Conservation (phyloP, 2,113 vertebrate genomes). For the Rhinoptilus africanus region DNA sequence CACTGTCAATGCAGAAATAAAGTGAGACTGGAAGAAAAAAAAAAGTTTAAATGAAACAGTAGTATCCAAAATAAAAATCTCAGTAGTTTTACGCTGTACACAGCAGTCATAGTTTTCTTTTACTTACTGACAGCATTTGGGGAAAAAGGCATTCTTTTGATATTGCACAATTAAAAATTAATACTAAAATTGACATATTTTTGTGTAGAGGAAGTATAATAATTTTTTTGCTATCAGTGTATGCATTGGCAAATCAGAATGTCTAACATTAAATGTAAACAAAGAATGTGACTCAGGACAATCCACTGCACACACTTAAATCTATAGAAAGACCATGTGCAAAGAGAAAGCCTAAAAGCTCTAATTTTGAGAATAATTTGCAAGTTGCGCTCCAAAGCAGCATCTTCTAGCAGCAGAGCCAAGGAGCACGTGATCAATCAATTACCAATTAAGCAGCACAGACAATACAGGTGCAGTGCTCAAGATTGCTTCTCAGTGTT, state of each 20-base stretch:
- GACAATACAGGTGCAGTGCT: neutral
- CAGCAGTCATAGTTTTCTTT: neutral
- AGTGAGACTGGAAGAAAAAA: conserved; percentile 78
- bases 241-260: neutral
- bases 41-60: neutral
- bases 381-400: neutral
- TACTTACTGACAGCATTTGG: neutral
- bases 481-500: neutral
- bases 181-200: neutral
- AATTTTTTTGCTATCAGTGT: neutral
- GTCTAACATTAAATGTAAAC: neutral
- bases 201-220: neutral
- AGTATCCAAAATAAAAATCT: neutral
- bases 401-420: neutral
- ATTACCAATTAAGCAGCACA: neutral
- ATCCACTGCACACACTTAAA: neutral
- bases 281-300: neutral
- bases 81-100: neutral
- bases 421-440: neutral
- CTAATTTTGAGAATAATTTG: neutral
- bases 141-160: neutral
- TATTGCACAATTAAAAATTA: neutral
- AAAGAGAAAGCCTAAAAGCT: neutral
- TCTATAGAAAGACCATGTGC: neutral
- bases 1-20: conserved; percentile 95